Evolutionary conservation across 2,888 invertebrate genomes (phyloP).

Genomic region (Biston betularia): DNA sequence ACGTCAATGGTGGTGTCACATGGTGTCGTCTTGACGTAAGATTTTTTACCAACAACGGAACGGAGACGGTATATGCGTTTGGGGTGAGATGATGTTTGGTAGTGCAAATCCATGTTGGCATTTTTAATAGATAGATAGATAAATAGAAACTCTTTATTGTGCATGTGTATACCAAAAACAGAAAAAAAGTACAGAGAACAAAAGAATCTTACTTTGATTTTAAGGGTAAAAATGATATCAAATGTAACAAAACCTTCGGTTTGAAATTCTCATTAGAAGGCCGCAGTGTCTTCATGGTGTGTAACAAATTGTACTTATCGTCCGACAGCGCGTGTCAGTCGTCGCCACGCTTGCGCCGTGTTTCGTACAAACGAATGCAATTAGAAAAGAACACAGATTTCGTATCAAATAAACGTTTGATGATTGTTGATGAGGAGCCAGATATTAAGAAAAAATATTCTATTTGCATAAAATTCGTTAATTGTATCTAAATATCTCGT

Average conservation of each 20-base stretch:
- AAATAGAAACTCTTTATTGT: too few relatives aligned
- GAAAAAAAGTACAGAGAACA: too few relatives aligned
- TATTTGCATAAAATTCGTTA: not conserved
- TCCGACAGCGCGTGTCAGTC: slow-evolving; percentile 40
- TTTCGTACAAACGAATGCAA: slow-evolving; percentile 65
- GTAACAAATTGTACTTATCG: slow-evolving; percentile 39
- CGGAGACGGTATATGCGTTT: too few relatives aligned
- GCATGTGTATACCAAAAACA: too few relatives aligned
- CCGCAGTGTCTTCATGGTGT: slow-evolving; percentile 9
- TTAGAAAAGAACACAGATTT: slow-evolving; percentile 45
- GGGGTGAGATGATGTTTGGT: too few relatives aligned
- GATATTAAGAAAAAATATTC: not conserved
- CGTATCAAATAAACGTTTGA: not conserved
- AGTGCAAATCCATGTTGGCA: too few relatives aligned
- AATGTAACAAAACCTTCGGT: not conserved
- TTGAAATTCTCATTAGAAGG: not conserved
- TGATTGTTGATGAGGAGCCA: slow-evolving; percentile 12
- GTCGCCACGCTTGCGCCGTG: slow-evolving; percentile 53
- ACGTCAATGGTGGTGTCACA: too few relatives aligned
- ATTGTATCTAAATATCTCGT: too few relatives aligned
- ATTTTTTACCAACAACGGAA: too few relatives aligned
- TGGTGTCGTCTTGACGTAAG: too few relatives aligned
- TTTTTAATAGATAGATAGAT: too few relatives aligned
- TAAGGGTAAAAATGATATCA: not conserved
- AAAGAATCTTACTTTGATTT: too few relatives aligned